Evolutionary conservation across 2,888 invertebrate genomes (phyloP), one percentile per base, ranked within the genome.

Genomic region (Drosophila flavopinicola): DNA sequence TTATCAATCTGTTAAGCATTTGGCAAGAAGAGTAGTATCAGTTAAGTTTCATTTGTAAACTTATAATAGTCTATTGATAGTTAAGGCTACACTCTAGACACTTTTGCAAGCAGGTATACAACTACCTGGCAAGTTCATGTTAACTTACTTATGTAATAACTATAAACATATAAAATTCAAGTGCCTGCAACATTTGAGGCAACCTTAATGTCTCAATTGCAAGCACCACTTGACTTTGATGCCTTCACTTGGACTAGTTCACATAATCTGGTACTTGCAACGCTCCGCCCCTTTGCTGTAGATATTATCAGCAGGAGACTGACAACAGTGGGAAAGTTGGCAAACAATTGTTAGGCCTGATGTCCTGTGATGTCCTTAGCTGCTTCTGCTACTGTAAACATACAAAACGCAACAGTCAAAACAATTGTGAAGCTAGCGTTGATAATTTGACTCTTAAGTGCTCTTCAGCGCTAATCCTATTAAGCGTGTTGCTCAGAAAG

Each of bases 401-500:
- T 53, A 85, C 80, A 83, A 64, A 77, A 75, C 78, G 68, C 74
- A 84, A 80, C 76, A 78, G 78, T 75, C 80, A 70, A 66, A 74
- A 77, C 80, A 83, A 76, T 66, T 66, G 64, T 65, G 47, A 33
- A 41, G 35, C 54, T 58, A 47, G 38, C 66, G 79, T 75, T 82
- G 74, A 86, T 85, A 76, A 85, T 85, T 82, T 88, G 88, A 87
- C 88, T 85, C 88, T 83, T 89, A 89, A 89, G 89, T 89, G 89
- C 89, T 88, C 88, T 89, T 88, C 85, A 87, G 89, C 80, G 80
- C 44, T 89, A 89, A 89, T 89, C 89, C 89, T 88, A 89, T 89
- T 89, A 89, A 88, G 87, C 87, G 77, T 89, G 78, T 85, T 75
- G 76, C 76, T 75, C 75, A 68, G 4, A 3, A n/a, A 17, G 20